Evolutionary conservation across 1,140 invertebrate genomes (phyloP).

Genomic region (Lepidurus couesii): DNA sequence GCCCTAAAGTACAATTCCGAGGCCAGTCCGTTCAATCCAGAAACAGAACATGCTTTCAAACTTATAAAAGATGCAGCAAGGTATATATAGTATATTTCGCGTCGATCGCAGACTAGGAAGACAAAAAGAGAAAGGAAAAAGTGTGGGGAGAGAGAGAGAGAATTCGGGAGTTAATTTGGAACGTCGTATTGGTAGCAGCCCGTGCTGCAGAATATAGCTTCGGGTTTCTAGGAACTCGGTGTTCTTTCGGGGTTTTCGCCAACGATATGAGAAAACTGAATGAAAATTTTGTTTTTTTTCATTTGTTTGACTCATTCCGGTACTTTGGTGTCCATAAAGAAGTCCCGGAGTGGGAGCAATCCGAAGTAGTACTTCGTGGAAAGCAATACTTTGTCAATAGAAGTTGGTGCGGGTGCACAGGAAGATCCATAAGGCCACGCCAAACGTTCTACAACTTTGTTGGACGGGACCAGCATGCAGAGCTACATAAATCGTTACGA

Average conservation of each 20-base stretch:
- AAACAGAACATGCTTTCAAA: not conserved
- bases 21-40: not conserved
- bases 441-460: not conserved
- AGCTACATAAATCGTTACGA: not conserved
- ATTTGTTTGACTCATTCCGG: not conserved
- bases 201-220: too few species aligned
- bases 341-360: not conserved
- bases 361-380: not conserved
- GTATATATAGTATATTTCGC: not conserved
- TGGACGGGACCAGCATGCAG: not conserved
- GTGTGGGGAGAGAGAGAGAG: not conserved
- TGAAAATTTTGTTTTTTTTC: not conserved
- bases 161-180: too few species aligned
- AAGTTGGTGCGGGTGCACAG: not conserved
- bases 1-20: not conserved
- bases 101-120: not conserved
- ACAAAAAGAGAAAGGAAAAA: not conserved
- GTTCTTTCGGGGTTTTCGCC: too few species aligned
- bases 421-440: not conserved
- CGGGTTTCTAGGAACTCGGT: too few species aligned
- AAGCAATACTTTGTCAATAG: not conserved
- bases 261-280: too few species aligned
- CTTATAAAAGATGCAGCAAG: not conserved
- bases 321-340: not conserved
- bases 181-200: too few species aligned